A percentile compares a stretch with the other conserved stretches of the same genome.
Evolutionary conservation across 2,797 vertebrate species (phyloP).

Genomic region (Orientallactaga sibirica): DNA sequence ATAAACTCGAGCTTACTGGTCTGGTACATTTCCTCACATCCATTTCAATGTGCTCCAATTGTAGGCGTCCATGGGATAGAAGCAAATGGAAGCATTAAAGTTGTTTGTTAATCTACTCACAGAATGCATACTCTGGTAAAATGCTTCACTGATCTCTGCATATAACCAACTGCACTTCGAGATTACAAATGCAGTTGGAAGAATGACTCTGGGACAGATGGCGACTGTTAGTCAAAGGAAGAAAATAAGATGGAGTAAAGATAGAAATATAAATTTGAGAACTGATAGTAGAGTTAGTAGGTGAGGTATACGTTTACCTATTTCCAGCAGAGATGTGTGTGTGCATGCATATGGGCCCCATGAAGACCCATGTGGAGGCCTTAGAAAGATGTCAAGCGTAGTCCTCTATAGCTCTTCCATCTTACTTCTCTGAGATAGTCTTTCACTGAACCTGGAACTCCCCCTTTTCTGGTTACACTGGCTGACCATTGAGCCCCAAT

Average conservation of each 20-base stretch:
- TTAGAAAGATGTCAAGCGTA: too few relatives aligned
- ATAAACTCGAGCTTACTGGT: background rate
- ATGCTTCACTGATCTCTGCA: background rate
- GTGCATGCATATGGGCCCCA: too few relatives aligned
- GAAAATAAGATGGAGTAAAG: background rate
- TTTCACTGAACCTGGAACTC: too few relatives aligned
- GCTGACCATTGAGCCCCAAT: too few relatives aligned
- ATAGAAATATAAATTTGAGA: slow-evolving; percentile 42
- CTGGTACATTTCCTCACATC: slow-evolving; percentile 29
- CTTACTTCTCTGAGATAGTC: too few relatives aligned
- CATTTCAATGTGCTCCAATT: slow-evolving; percentile 26
- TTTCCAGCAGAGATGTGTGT: slow-evolving; percentile 31
- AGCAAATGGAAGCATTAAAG: slow-evolving; percentile 17
- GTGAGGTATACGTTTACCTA: background rate
- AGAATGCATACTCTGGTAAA: background rate
- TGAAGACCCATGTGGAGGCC: too few relatives aligned
- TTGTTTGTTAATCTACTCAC: slow-evolving; percentile 12
- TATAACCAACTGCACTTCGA: slow-evolving; percentile 32
- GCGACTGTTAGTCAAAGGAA: background rate
- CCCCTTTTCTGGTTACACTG: too few relatives aligned
- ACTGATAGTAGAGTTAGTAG: background rate
- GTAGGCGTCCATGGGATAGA: background rate
- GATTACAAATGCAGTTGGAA: slow-evolving; percentile 22
- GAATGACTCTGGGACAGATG: slow-evolving; percentile 3
- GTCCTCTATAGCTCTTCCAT: too few relatives aligned